A percentile compares a stretch with the other conserved stretches of the same genome.
Evolutionary conservation across 2,797 vertebrate species (phyloP).

Genomic region (Lepilemur ruficaudatus): DNA sequence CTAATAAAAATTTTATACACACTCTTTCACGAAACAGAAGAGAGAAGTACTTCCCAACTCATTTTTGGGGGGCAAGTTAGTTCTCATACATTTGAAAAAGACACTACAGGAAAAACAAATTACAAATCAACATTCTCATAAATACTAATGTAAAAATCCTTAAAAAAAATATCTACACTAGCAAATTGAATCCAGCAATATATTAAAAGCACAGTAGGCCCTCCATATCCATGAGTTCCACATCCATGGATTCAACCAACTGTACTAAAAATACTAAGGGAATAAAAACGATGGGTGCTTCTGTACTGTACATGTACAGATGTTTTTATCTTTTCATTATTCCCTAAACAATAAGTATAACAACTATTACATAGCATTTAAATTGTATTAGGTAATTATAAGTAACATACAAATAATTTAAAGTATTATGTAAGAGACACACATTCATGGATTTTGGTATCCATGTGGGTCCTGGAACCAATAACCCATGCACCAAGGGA

Average conservation of each 20-base stretch:
- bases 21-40: neutral
- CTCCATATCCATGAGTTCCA: neutral
- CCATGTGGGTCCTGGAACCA: neutral
- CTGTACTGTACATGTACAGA: neutral
- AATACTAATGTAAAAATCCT: neutral
- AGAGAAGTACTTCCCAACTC: neutral
- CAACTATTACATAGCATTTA: neutral
- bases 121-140: neutral
- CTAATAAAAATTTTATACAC: neutral
- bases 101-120: neutral
- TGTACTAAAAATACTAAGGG: neutral
- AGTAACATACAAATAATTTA: neutral
- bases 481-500: neutral
- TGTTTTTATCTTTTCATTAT: neutral
- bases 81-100: neutral
- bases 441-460: neutral
- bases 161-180: neutral
- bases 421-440: neutral
- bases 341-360: neutral
- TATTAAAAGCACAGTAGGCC: neutral
- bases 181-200: neutral
- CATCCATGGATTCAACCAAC: neutral
- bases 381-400: neutral
- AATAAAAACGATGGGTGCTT: neutral
- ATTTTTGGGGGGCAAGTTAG: neutral